Conservation (phyloP, 2,888 invertebrate genomes). For the Drosophila setosimentum region DNA sequence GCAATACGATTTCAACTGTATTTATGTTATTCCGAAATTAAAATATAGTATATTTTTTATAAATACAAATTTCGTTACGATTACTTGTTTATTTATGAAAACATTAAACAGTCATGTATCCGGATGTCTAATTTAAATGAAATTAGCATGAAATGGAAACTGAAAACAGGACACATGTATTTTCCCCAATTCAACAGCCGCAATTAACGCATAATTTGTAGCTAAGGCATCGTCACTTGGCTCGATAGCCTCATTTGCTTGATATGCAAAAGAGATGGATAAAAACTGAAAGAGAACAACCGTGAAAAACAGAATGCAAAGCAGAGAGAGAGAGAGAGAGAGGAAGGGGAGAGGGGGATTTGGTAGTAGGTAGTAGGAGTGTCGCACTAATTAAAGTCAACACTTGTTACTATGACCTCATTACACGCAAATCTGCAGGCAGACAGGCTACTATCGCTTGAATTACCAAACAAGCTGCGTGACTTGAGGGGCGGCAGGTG, state of each 20-base stretch:
- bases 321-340: neutral
- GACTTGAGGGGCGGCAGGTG: no score
- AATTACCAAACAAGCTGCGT: slow-evolving; percentile 34
- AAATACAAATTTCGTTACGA: neutral
- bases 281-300: slow-evolving; percentile 11
- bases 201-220: slow-evolving; percentile 70
- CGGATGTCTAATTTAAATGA: neutral
- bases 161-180: slow-evolving; percentile 1
- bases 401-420: slow-evolving; percentile 78
- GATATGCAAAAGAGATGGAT: slow-evolving; percentile 33
- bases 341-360: neutral
- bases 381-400: slow-evolving; percentile 77
- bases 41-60: no score
- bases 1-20: slow-evolving; percentile 8
- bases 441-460: slow-evolving; percentile 34
- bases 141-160: slow-evolving; percentile 8
- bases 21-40: neutral
- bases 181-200: slow-evolving; percentile 13
- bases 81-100: neutral
- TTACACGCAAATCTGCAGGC: slow-evolving; percentile 72
- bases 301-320: neutral
- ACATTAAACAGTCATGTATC: neutral
- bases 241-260: slow-evolving; percentile 44
- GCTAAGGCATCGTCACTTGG: slow-evolving; percentile 52
- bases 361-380: neutral